Evolutionary conservation across 2,113 vertebrate species (phyloP).

Genomic region (Phylloscopus trochilus): DNA sequence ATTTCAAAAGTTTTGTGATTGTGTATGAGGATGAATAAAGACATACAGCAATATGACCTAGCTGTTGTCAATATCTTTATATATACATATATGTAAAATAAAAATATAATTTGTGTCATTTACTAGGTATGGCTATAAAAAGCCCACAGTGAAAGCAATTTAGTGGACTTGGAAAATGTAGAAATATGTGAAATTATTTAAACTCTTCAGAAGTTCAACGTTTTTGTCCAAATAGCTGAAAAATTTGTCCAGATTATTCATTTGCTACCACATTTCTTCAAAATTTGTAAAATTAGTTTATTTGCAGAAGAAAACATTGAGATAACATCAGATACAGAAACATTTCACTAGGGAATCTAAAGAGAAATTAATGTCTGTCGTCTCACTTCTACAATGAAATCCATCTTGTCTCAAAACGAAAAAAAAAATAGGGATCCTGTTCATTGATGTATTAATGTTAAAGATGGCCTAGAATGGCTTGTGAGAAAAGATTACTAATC

Average conservation of each 20-base stretch:
- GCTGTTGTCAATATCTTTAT: neutral
- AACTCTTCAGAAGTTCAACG: neutral
- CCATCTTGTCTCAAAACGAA: neutral
- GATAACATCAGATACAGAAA: neutral
- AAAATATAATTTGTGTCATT: neutral
- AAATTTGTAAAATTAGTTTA: neutral
- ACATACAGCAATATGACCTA: neutral
- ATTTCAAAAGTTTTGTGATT: neutral
- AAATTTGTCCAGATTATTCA: neutral
- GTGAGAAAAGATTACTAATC: neutral
- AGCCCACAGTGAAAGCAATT: neutral
- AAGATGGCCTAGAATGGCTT: neutral
- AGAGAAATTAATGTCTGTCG: neutral
- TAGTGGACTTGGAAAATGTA: neutral
- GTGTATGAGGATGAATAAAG: neutral
- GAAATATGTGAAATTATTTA: neutral
- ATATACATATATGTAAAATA: neutral
- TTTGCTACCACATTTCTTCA: neutral
- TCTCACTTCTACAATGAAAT: neutral
- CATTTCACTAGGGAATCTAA: neutral
- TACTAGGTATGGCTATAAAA: neutral
- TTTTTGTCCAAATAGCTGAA: neutral
- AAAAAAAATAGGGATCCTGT: neutral
- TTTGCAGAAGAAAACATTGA: neutral
- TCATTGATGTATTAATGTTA: neutral